Conservation (phyloP, 2,888 invertebrate genomes). For the Ectemnius lituratus region DNA sequence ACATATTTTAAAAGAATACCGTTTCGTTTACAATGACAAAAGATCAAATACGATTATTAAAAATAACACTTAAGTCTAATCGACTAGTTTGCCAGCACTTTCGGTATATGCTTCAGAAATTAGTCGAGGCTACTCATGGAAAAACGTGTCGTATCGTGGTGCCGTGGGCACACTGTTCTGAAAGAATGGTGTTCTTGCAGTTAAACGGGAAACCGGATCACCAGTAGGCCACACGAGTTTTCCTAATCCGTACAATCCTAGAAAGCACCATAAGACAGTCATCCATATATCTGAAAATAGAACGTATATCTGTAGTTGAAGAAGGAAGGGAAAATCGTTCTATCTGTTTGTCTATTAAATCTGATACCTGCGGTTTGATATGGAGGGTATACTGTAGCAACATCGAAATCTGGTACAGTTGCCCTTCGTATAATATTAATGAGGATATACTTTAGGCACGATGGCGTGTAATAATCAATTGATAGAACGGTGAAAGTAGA, state of each 20-base stretch:
- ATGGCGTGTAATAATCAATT: constrained; percentile 83
- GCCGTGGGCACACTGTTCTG: too few relatives aligned
- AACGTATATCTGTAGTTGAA: constrained; percentile 27
- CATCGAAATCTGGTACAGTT: constrained; percentile 80
- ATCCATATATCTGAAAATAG: constrained; percentile 81
- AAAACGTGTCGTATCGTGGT: too few relatives aligned
- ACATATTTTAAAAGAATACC: too few relatives aligned
- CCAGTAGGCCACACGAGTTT: neutral
- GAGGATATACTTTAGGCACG: constrained; percentile 84
- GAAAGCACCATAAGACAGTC: constrained; percentile 79
- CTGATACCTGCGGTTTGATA: constrained; percentile 34
- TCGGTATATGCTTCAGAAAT: too few relatives aligned
- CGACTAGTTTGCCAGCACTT: too few relatives aligned
- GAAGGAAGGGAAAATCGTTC: neutral
- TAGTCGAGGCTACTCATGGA: too few relatives aligned
- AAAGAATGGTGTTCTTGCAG: too few relatives aligned
- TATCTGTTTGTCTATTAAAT: neutral
- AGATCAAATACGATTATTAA: too few relatives aligned
- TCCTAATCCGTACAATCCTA: constrained; percentile 72
- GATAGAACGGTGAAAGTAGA: constrained; percentile 82
- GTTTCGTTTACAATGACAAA: too few relatives aligned
- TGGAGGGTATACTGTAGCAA: constrained; percentile 82
- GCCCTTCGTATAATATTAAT: constrained; percentile 84
- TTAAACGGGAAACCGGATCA: too few relatives aligned
- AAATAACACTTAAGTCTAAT: too few relatives aligned